Conservation (phyloP, 2,113 vertebrate species). For the Lophotis ruficrista region DNA sequence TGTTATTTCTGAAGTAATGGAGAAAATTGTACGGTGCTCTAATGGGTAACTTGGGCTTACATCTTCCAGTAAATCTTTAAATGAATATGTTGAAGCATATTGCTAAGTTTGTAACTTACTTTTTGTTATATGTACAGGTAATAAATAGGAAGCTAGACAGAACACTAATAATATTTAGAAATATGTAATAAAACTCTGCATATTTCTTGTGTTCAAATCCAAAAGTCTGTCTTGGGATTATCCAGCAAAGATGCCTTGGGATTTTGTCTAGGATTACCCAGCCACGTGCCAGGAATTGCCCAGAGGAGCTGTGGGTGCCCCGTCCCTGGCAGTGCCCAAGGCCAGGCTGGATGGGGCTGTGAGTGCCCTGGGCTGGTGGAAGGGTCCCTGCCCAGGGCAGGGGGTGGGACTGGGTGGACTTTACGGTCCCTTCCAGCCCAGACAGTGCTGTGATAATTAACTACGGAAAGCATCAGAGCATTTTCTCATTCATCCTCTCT, state of each 20-base stretch:
- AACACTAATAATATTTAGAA: not conserved
- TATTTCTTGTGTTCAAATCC: not conserved
- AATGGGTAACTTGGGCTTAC: not conserved
- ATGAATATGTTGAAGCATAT: not conserved
- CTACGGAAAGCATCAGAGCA: not conserved
- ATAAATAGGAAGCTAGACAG: not conserved
- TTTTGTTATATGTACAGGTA: not conserved
- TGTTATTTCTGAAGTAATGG: not conserved
- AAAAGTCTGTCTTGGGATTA: not conserved
- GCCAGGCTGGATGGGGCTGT: not conserved
- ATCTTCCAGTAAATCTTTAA: not conserved
- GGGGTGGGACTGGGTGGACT: accelerated
- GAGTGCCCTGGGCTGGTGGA: accelerated
- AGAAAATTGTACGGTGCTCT: not conserved
- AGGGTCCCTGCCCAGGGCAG: not conserved
- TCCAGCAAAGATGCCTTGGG: not conserved
- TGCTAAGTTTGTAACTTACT: not conserved
- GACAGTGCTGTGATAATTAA: accelerated
- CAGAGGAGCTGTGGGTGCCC: not conserved
- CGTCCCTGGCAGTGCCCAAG: not conserved
- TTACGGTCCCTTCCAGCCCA: not conserved
- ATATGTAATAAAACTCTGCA: not conserved
- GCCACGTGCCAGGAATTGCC: not conserved
- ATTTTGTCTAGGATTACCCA: not conserved
- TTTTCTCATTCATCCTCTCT: not conserved